Evolutionary conservation across 2,797 vertebrate species (phyloP), one percentile per base, ranked within the genome.

Genomic region (Rhabdomys pumilio): DNA sequence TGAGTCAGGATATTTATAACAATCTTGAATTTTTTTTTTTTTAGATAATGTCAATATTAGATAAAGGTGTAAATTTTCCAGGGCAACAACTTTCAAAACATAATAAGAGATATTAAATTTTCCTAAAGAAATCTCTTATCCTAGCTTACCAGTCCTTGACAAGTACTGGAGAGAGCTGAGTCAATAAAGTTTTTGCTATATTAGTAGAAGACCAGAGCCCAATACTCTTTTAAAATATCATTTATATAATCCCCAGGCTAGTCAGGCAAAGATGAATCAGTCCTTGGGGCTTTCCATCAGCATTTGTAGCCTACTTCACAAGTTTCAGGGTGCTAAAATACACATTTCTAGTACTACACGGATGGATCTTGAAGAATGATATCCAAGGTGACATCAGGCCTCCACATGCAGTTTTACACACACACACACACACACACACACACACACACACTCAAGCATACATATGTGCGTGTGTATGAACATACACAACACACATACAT

Each of bases 1-100:
- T 72, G 67, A 57, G 53, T 73, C 76, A 94, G 29, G 24, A 93
- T 81, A 65, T 85, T 72, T 72, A 44, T 53, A 82, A 57, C 31
- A 44, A 15, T 59, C 2, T 82, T 82, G 12, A 41, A 2, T 59
- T 26, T 26, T 12, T 38, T 59, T 26, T 26, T 12, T 57, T 82
- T 59, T 41, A 44, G 22, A 38, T 59, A 59, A 59, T 59, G 55
- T 41, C 80, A 59, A 1, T 41, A 14, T 12, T 34, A 26, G 44
- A 24, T 83, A 87, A 90, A 91, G n/a, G 7, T 44, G 4, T 22
- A 90, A 41, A 88, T 26, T 3, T 53, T 75, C 0, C 53, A 72
- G 67, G 69, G 65, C 29, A 59, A 38, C 1, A 20, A 59, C n/a
- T 41, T 59, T 24, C 22, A 82, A 82, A 82, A 59, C 6, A 26